Evolutionary conservation across 2,888 invertebrate species (phyloP).

Genomic region (Watsonalla binaria): DNA sequence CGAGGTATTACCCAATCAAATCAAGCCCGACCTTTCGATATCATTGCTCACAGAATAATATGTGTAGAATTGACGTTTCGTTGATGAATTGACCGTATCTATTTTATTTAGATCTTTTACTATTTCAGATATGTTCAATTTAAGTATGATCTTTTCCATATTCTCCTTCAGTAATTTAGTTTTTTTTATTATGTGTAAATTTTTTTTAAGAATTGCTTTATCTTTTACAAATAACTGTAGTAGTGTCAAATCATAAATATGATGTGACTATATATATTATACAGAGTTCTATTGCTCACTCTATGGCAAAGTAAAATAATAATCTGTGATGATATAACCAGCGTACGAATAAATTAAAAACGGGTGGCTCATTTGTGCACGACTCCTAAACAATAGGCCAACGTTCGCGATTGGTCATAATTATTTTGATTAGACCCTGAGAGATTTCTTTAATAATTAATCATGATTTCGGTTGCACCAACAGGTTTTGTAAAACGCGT

Average conservation of each 20-base stretch:
- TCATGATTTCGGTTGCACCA: conserved; percentile 52
- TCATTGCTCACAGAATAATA: not conserved
- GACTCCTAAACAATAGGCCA: conserved; percentile 18
- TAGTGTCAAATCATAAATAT: too few species aligned
- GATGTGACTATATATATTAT: too few species aligned
- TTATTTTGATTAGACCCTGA: conserved; percentile 54
- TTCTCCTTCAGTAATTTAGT: too few species aligned
- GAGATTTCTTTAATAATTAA: conserved; percentile 50
- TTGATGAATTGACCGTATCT: not conserved
- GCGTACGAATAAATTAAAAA: conserved; percentile 10
- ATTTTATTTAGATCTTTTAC: not conserved
- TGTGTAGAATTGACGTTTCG: not conserved
- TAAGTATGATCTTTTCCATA: too few species aligned
- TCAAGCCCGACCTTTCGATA: conserved; percentile 40
- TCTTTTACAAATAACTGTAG: too few species aligned
- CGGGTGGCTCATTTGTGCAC: conserved; percentile 2
- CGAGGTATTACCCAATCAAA: conserved; percentile 47
- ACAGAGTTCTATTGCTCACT: too few species aligned
- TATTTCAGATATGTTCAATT: too few species aligned
- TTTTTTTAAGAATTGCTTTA: too few species aligned
- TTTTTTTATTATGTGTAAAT: too few species aligned
- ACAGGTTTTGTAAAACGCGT: conserved; percentile 53
- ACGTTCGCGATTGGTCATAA: conserved; percentile 38
- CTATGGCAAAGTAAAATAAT: not conserved
- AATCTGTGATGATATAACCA: conserved; percentile 1